These are phyloP conservation scores for Cydia strobilella DNA, from an alignment of 1,140 invertebrate species.

Conservation along the genomic window DNA sequence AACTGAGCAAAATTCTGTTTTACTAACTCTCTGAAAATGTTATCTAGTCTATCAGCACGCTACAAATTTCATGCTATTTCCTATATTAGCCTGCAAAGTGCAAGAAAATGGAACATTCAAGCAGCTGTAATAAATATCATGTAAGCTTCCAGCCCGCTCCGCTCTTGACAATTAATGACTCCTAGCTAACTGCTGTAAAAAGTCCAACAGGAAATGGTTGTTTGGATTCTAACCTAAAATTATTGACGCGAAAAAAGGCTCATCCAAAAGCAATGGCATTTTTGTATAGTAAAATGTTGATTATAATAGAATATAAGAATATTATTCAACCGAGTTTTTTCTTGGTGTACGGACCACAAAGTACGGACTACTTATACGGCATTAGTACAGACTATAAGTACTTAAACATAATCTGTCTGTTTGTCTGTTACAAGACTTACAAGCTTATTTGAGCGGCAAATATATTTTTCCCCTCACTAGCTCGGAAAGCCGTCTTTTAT, in stretches of 20 bases:
- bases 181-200: conserved; percentile 4
- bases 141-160: conserved; percentile 23
- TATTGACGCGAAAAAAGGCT: not conserved
- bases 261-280: not conserved
- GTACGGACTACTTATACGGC: too few species aligned
- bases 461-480: too few species aligned
- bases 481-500: too few species aligned
- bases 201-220: not conserved
- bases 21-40: not conserved
- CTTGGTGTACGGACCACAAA: too few species aligned
- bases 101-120: conserved; percentile 22
- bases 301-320: too few species aligned
- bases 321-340: too few species aligned
- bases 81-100: conserved; percentile 12
- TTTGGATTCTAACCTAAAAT: not conserved
- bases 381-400: too few species aligned
- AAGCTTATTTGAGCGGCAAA: too few species aligned
- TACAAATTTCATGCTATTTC: not conserved
- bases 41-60: not conserved
- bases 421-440: too few species aligned
- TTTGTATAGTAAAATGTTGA: too few species aligned
- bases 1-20: not conserved
- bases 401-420: too few species aligned
- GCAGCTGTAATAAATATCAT: conserved; percentile 9
- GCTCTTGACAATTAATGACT: conserved; percentile 33